Percentiles rank a stretch among this genome's conserved stretches.
Evolutionary conservation across 2,888 invertebrate genomes (phyloP).

Genomic region (Entomobrya proxima): DNA sequence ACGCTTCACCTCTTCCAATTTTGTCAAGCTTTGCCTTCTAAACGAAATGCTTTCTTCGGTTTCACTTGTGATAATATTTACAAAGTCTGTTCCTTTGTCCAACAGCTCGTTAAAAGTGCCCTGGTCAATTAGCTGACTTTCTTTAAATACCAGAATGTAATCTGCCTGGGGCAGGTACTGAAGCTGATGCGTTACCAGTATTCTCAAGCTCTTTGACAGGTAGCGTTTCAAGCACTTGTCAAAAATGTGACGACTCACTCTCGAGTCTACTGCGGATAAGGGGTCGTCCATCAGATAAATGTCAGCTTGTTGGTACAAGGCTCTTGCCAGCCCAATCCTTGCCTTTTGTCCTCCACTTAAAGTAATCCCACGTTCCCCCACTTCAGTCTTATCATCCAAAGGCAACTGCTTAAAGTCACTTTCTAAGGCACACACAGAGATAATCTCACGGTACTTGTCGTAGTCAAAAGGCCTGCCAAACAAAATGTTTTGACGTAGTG

Average conservation of each 20-base stretch:
- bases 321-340: slow-evolving; percentile 72
- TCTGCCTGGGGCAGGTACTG: slow-evolving; percentile 78
- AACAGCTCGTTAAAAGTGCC: slow-evolving; percentile 64
- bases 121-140: slow-evolving; percentile 65
- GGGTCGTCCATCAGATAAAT: slow-evolving; percentile 80
- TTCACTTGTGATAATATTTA: slow-evolving; percentile 67
- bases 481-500: slow-evolving; percentile 61
- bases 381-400: slow-evolving; percentile 79
- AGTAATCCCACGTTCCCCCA: slow-evolving; percentile 80
- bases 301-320: slow-evolving; percentile 70
- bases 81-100: slow-evolving; percentile 65
- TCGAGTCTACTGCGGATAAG: slow-evolving; percentile 79
- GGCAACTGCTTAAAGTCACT: slow-evolving; percentile 77
- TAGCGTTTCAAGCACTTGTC: slow-evolving; percentile 77
- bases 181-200: slow-evolving; percentile 86
- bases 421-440: slow-evolving; percentile 44
- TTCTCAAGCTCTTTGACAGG: slow-evolving; percentile 77
- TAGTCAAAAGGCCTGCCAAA: slow-evolving; percentile 55
- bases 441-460: slow-evolving; percentile 42
- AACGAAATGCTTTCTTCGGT: slow-evolving; percentile 52
- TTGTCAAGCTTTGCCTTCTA: slow-evolving; percentile 56
- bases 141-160: slow-evolving; percentile 70
- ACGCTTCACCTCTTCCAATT: slow-evolving; percentile 66
- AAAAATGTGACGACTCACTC: slow-evolving; percentile 72
- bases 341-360: too few species aligned